These are phyloP conservation scores for Paradoxurus hermaphroditus DNA, from an alignment of 2,113 vertebrate genomes.

Conservation along the genomic window DNA sequence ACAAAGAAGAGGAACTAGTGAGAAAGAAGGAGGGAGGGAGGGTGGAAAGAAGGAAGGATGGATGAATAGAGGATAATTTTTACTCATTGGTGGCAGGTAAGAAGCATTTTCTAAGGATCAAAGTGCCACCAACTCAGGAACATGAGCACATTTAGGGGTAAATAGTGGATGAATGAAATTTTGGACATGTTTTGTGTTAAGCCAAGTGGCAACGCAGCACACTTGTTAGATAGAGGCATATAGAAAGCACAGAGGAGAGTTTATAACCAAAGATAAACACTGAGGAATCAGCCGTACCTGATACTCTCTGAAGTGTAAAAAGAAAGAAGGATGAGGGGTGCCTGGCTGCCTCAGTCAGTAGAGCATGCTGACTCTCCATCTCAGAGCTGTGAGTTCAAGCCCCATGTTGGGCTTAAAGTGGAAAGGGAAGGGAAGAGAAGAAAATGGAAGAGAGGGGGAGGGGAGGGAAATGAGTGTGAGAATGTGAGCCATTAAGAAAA, in stretches of 20 bases:
- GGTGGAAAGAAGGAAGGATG: too few species aligned
- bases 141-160: neutral
- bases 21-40: too few species aligned
- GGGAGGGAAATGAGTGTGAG: neutral
- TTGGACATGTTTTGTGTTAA: neutral
- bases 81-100: neutral
- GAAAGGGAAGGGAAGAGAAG: too few species aligned
- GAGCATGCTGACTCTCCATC: neutral
- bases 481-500: neutral
- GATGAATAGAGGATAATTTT: neutral
- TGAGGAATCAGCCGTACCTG: neutral
- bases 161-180: neutral
- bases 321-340: neutral
- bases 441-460: too few species aligned
- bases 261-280: neutral
- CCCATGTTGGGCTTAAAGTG: neutral
- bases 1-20: neutral
- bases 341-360: neutral
- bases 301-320: neutral
- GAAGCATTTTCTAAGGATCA: neutral
- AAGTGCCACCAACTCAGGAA: neutral
- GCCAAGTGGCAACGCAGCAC: neutral
- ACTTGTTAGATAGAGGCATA: neutral
- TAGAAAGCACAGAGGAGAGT: neutral
- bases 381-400: neutral